phyloP scores from a whole-genome alignment of 1,140 invertebrate species.

The Cydia splendana region DNA sequence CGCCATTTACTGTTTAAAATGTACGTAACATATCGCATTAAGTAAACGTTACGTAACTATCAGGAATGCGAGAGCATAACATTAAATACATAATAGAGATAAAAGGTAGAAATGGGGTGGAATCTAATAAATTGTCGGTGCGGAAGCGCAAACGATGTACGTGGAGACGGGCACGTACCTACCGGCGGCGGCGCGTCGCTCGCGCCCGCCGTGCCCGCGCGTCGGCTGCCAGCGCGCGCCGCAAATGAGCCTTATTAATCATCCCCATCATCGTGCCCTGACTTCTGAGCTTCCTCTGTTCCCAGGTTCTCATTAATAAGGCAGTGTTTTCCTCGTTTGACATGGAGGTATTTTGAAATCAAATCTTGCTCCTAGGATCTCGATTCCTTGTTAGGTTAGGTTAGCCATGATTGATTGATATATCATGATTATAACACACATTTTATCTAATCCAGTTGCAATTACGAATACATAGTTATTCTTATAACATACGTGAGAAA shows the following conservation, averaged over 20 bases:
- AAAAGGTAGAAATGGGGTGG: constrained; percentile 73
- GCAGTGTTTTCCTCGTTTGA: constrained; percentile 46
- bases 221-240: constrained; percentile 52
- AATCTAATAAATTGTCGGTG: constrained; percentile 73
- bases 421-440: too few relatives aligned
- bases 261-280: constrained; percentile 70
- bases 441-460: too few relatives aligned
- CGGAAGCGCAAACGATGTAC: constrained; percentile 76
- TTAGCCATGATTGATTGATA: too few relatives aligned
- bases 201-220: constrained; percentile 48
- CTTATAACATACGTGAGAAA: too few relatives aligned
- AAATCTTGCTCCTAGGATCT: too few relatives aligned
- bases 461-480: too few relatives aligned
- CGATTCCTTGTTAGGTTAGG: too few relatives aligned
- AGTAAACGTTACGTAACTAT: constrained; percentile 41
- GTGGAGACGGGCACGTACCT: constrained; percentile 65
- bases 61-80: constrained; percentile 44
- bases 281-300: constrained; percentile 66
- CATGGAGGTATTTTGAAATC: constrained; percentile 29
- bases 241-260: constrained; percentile 78
- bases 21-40: constrained; percentile 36
- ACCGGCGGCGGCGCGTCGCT: constrained; percentile 44
- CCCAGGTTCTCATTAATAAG: constrained; percentile 66
- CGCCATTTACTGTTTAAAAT: constrained; percentile 38
- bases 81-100: constrained; percentile 69